A percentile compares a stretch with the other conserved stretches of the same genome.
These are phyloP conservation scores for Calameuta pallipes DNA, from an alignment of 2,888 invertebrate species.

Conservation along the genomic window DNA sequence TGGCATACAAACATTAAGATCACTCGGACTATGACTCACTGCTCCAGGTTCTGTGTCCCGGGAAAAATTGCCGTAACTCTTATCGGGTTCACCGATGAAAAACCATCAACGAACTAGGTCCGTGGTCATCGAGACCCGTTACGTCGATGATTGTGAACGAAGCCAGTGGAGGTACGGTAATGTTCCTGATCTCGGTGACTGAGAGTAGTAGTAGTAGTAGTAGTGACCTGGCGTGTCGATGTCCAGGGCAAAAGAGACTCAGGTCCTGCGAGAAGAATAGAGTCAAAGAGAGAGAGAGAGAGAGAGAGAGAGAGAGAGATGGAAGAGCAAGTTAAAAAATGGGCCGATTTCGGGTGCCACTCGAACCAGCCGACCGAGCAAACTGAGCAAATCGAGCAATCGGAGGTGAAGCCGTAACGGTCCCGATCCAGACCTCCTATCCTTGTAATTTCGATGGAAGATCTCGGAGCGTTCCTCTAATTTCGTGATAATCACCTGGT, in stretches of 20 bases:
- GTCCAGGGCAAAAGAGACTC: neutral
- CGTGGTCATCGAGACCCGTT: neutral
- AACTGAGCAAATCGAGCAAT: neutral
- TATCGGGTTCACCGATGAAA: neutral
- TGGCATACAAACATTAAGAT: too few relatives aligned
- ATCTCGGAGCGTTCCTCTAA: constrained; percentile 1
- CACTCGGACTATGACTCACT: too few relatives aligned
- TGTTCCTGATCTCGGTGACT: neutral
- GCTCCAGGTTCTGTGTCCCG: neutral
- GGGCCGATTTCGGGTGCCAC: constrained; percentile 17
- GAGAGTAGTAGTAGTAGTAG: neutral
- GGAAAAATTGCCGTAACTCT: neutral
- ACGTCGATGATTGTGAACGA: neutral
- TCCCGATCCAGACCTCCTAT: constrained; percentile 31
- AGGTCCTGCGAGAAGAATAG: neutral
- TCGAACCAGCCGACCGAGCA: neutral
- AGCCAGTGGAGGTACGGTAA: neutral
- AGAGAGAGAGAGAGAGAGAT: neutral
- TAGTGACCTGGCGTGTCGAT: neutral
- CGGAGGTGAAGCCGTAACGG: constrained; percentile 37
- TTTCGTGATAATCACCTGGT: too few relatives aligned
- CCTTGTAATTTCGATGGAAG: constrained; percentile 34
- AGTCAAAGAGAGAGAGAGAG: neutral
- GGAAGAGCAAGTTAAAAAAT: constrained; percentile 14
- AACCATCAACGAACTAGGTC: constrained; percentile 2